Base-by-base conservation (phyloP, 1,140 invertebrate species). In the Drosophila tsacasi region DNA sequence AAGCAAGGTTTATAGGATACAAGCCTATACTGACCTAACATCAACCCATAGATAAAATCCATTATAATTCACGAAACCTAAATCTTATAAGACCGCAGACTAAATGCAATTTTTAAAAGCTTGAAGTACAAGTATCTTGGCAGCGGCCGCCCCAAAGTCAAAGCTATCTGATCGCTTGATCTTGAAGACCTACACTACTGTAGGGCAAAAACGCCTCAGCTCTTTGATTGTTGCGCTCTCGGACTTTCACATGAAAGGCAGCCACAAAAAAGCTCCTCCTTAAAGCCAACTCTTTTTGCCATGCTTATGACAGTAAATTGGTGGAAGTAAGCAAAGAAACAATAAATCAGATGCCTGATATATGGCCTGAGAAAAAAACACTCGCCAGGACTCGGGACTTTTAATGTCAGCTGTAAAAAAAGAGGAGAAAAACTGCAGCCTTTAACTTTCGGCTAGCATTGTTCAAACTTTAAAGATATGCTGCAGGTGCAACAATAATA, bases 351-450 rank as follows among this genome's bases (percentile, higher is more conserved):
- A 47, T 27, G 39, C 39, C 46, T 68, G 30, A 57, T 44, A 57
- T 65, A 67, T 47, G 60, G 60, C 65, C 65, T 67, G 65, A 65
- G 65, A 67, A 65, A 68, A 71, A 68, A 68, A 30, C 63, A 55
- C 67, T 55, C 49, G 54, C 30, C 19, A 57, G 67, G 64, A 39
- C 32, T 21, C 19, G 27, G 5, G 9, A 21, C 13, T 57, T 47
- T 37, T 71, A 55, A 13, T 55, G 32, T 57, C 42, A 64, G 37
- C 32, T 21, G 44, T 30, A 10, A 46, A 44, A 44, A 64, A 17
- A 9, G 10, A 8, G 21, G 15, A 49, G 60, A 66, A 66, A 66
- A 66, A 39, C 25, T 15, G 0, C 25, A 25, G 21, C 32, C n/a
- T 15, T 49, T 44, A 59, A 59, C 21, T 50, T 50, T 30, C 9